These are phyloP conservation scores for Xiphophorus maculatus DNA, from an alignment of 2,113 vertebrate species.

Conservation along the genomic window DNA sequence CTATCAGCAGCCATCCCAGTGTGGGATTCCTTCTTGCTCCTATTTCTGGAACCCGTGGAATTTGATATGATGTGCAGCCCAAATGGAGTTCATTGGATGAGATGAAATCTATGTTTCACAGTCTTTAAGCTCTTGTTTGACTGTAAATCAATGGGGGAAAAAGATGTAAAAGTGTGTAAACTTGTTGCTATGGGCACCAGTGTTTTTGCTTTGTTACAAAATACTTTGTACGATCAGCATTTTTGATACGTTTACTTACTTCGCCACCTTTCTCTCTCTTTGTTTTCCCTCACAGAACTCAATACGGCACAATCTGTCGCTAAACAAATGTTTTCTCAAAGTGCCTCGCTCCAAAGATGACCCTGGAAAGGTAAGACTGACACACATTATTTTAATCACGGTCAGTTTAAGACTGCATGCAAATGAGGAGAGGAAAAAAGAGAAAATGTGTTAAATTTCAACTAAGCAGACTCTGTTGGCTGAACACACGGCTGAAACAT, in stretches of 20 bases:
- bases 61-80: slow-evolving; percentile 67
- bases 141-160: slow-evolving; percentile 19
- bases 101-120: slow-evolving; percentile 51
- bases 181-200: slow-evolving; percentile 18
- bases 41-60: slow-evolving; percentile 71
- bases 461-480: slow-evolving; percentile 17
- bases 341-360: slow-evolving; percentile 87
- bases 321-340: slow-evolving; percentile 88
- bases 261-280: slow-evolving; percentile 35
- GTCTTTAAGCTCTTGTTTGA: slow-evolving; percentile 30
- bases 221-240: slow-evolving; percentile 38
- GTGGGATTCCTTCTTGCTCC: slow-evolving; percentile 75
- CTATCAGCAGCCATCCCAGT: slow-evolving; percentile 71
- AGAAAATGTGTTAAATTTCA: slow-evolving; percentile 30
- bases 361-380: slow-evolving; percentile 82
- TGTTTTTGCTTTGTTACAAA: slow-evolving; percentile 21
- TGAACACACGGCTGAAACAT: slow-evolving; percentile 26
- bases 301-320: slow-evolving; percentile 85
- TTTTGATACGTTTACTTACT: slow-evolving; percentile 48
- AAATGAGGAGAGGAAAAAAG: neutral
- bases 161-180: slow-evolving; percentile 7
- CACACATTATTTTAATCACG: slow-evolving; percentile 4
- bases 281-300: slow-evolving; percentile 75
- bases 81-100: slow-evolving; percentile 54
- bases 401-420: slow-evolving; percentile 1